Evolutionary conservation across 2,888 invertebrate genomes (phyloP).

Genomic region (Eupithecia vulgata): DNA sequence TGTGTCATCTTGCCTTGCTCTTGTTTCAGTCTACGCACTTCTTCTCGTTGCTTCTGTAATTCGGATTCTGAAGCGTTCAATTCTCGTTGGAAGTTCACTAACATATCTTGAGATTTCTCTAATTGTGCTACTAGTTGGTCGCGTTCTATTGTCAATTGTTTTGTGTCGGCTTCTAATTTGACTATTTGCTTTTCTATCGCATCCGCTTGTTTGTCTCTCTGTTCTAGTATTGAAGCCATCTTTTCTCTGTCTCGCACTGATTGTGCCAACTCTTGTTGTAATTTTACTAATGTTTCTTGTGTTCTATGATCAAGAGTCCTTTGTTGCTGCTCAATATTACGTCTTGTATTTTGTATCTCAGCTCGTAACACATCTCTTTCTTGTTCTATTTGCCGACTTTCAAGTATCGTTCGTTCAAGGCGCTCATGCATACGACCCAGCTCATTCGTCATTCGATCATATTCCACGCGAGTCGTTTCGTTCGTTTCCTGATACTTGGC

Average conservation of each 20-base stretch:
- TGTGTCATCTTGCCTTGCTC: slow-evolving; percentile 89
- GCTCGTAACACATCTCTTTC: slow-evolving; percentile 89
- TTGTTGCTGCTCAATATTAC: slow-evolving; percentile 86
- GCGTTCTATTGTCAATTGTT: slow-evolving; percentile 92
- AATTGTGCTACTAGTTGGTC: slow-evolving; percentile 95
- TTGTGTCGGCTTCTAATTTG: slow-evolving; percentile 93
- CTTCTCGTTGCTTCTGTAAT: slow-evolving; percentile 91
- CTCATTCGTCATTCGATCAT: slow-evolving; percentile 93
- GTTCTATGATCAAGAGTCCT: slow-evolving; percentile 87
- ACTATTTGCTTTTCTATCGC: slow-evolving; percentile 93
- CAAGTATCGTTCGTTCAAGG: slow-evolving; percentile 88
- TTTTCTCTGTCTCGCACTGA: slow-evolving; percentile 90
- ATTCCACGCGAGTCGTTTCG: slow-evolving; percentile 92
- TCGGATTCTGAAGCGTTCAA: slow-evolving; percentile 92
- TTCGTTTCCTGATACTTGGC: slow-evolving; percentile 93
- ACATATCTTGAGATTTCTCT: slow-evolving; percentile 96
- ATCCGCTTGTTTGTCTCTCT: slow-evolving; percentile 90
- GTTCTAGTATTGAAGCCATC: slow-evolving; percentile 90
- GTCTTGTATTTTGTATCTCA: slow-evolving; percentile 87
- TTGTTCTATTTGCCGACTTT: slow-evolving; percentile 88
- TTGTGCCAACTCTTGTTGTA: slow-evolving; percentile 89
- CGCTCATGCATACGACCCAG: slow-evolving; percentile 92
- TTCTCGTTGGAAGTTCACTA: slow-evolving; percentile 96
- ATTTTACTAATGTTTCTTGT: slow-evolving; percentile 88
- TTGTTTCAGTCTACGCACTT: slow-evolving; percentile 89